phyloP scores from a whole-genome alignment of 2,113 vertebrate species.

The Bolborhynchus lineola region DNA sequence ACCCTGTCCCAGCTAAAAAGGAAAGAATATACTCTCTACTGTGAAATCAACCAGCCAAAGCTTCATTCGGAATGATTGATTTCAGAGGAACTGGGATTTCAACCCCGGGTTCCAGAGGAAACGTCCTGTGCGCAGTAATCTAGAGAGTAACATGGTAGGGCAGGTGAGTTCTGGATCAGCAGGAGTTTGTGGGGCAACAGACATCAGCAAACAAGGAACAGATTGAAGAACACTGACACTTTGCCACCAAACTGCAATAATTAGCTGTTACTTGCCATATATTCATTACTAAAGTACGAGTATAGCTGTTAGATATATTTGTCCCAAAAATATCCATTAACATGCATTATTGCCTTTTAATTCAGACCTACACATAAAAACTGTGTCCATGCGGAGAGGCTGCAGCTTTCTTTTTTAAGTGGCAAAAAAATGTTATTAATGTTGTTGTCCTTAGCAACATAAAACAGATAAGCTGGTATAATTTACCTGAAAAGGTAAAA shows the following conservation, averaged over 20 bases:
- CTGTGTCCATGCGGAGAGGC: neutral
- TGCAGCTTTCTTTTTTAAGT: neutral
- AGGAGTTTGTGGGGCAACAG: neutral
- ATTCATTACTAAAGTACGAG: neutral
- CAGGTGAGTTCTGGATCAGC: rapidly evolving
- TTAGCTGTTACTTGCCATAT: neutral
- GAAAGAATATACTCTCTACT: neutral
- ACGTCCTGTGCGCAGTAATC: neutral
- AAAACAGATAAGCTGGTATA: neutral
- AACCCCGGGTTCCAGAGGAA: neutral
- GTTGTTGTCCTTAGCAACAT: neutral
- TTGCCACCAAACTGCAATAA: neutral
- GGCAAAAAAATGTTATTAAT: neutral
- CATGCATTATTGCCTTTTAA: neutral
- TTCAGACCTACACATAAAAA: neutral
- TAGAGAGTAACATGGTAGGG: neutral
- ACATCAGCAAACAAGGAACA: neutral
- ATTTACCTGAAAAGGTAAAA: neutral
- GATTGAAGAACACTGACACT: neutral
- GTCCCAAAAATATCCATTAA: neutral
- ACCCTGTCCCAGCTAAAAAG: neutral
- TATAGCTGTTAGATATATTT: neutral
- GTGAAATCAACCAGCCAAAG: neutral
- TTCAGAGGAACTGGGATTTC: neutral
- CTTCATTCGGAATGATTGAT: neutral